phyloP scores from a whole-genome alignment of 2,888 invertebrate genomes.

The Hirtodrosophila cameraria region DNA sequence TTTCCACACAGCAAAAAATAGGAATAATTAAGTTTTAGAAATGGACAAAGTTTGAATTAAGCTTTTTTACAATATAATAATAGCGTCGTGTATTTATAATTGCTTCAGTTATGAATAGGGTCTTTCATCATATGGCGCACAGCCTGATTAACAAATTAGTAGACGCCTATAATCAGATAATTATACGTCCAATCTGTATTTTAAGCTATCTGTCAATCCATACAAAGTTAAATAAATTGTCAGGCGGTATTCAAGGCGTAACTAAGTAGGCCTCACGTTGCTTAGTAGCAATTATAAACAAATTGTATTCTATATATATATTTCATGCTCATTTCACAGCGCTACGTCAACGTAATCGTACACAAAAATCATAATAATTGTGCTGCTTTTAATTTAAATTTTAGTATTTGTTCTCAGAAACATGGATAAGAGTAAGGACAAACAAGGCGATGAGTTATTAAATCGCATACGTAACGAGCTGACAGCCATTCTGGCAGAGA shows the following conservation, averaged over 20 bases:
- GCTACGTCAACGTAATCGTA: background rate
- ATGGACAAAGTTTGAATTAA: too few relatives aligned
- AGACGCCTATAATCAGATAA: too few relatives aligned
- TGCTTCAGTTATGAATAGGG: too few relatives aligned
- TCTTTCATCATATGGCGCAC: too few relatives aligned
- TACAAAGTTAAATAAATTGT: too few relatives aligned
- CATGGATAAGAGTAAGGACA: conserved; percentile 43
- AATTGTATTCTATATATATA: conserved; percentile 6
- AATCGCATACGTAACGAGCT: conserved; percentile 71
- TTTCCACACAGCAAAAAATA: too few relatives aligned
- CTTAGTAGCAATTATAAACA: conserved; percentile 57
- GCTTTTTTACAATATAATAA: too few relatives aligned
- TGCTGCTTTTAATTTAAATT: conserved; percentile 27
- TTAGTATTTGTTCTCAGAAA: conserved; percentile 10
- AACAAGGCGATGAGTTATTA: conserved; percentile 55
- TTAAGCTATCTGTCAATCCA: too few relatives aligned
- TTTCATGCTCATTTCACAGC: conserved; percentile 5
- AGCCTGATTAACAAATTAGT: too few relatives aligned
- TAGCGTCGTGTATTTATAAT: too few relatives aligned
- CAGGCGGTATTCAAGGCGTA: background rate
- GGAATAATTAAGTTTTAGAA: too few relatives aligned
- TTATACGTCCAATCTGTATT: too few relatives aligned
- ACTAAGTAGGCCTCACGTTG: conserved; percentile 41
- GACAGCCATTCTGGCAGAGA: conserved; percentile 66
- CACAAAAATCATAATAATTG: conserved; percentile 15